Evolutionary conservation across 2,797 vertebrate genomes (phyloP), one percentile per base, ranked within the genome.

Genomic region (Spatula clypeata): DNA sequence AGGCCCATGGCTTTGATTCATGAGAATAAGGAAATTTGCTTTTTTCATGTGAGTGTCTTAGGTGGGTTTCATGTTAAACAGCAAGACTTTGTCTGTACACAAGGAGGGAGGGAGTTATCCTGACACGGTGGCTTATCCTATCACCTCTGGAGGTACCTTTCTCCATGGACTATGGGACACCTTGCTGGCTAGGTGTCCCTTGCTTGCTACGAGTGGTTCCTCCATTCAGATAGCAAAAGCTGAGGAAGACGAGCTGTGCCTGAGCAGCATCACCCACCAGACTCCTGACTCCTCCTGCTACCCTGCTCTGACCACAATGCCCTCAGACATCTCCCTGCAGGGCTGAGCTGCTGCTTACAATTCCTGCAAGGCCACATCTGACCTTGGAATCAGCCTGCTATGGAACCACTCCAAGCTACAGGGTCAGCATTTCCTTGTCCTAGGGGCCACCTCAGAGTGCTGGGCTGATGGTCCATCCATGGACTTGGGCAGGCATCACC

Each of bases 331-430:
- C 79, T 87, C 13, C 14, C 40, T 70, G 47, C 18, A 45, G n/a
- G 26, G 31, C 17, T 34, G 31, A 70, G 34, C 40, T 54, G 51
- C 21, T 3, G 1, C 12, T 54, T 19, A 42, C n/a, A 20, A 36
- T 49, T 57, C 2, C 2, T n/a, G 44, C 29, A 79, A 12, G 0
- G 2, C 8, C n/a, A 53, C 0, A 0, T 40, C 36, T 57, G 40
- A 74, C 32, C 49, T 65, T 6, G 2, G 58, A 80, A 72, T 31
- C 29, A 20, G 7, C 23, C 51, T 10, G 42, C 27, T 55, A 1
- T 27, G 49, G 69, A 80, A 62, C 19, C 23, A 36, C 1, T 7
- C 19, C 29, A 23, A 6, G 10, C 38, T 31, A 6, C 15, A 34
- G 47, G 29, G 19, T 73, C 47, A 86, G 44, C 7, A 51, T 24